Conservation (phyloP, 1,140 invertebrate species). For the Plutomurus gul region DNA sequence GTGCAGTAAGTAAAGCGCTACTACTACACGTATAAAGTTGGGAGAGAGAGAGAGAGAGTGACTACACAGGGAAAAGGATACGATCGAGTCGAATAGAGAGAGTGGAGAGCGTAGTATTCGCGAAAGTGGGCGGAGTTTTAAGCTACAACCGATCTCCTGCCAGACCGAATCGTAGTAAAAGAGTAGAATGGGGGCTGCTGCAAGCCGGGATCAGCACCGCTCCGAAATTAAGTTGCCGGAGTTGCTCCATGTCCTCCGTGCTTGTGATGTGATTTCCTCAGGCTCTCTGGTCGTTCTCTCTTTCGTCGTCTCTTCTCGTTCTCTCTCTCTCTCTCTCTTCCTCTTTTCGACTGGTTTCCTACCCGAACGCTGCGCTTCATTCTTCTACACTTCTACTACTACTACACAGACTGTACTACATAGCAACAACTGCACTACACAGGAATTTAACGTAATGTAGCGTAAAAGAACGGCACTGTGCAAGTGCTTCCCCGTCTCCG, state of each 20-base stretch:
- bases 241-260: constrained; percentile 28
- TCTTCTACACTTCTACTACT: background rate
- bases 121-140: constrained; percentile 40
- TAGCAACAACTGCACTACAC: background rate
- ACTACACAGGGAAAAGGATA: too few relatives aligned
- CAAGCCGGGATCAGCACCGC: constrained; percentile 38
- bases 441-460: constrained; percentile 2
- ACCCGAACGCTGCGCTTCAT: background rate
- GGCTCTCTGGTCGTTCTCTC: background rate
- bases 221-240: constrained; percentile 37
- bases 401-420: background rate
- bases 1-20: background rate
- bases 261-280: constrained; percentile 25
- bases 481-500: background rate
- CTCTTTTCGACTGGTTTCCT: constrained; percentile 4
- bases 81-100: background rate
- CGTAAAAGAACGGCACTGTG: background rate
- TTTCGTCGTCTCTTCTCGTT: background rate
- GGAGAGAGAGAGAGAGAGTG: too few relatives aligned
- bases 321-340: constrained; percentile 25
- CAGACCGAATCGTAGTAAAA: constrained; percentile 51
- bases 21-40: too few relatives aligned
- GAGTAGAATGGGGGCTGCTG: constrained; percentile 40
- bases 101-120: constrained; percentile 40
- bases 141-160: constrained; percentile 45